phyloP scores from a whole-genome alignment of 2,113 vertebrate genomes.

The Pachycephala philippinensis region DNA sequence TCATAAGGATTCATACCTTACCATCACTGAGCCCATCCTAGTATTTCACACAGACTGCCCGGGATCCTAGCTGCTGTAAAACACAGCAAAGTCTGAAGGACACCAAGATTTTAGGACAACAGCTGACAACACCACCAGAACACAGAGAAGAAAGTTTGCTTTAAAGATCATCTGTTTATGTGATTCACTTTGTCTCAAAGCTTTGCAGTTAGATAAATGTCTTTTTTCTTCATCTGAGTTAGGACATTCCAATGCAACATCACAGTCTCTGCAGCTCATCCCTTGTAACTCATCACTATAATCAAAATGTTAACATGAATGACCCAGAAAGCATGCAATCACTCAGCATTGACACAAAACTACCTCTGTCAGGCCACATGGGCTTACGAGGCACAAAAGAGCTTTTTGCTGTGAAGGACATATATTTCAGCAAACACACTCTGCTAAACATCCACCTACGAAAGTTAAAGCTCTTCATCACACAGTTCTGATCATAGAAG shows the following conservation, averaged over 20 bases:
- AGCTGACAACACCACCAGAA: neutral
- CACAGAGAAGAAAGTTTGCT: neutral
- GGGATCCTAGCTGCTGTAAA: neutral
- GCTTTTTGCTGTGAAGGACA: slow-evolving; percentile 21
- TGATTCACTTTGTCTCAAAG: slow-evolving; percentile 36
- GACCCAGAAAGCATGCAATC: slow-evolving; percentile 39
- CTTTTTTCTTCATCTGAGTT: slow-evolving; percentile 38
- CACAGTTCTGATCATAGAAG: neutral
- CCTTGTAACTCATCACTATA: slow-evolving; percentile 54
- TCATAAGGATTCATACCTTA: neutral
- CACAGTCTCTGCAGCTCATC: slow-evolving; percentile 16
- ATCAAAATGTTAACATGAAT: slow-evolving; percentile 63
- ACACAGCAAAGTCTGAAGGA: slow-evolving; percentile 40
- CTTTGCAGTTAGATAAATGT: slow-evolving; percentile 32
- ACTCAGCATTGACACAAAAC: slow-evolving; percentile 26
- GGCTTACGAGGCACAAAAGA: slow-evolving; percentile 39
- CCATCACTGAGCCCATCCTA: neutral
- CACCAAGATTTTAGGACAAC: neutral
- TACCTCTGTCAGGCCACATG: slow-evolving; percentile 24
- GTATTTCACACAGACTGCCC: neutral
- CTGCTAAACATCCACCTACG: neutral
- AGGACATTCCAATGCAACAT: slow-evolving; percentile 19
- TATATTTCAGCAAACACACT: neutral
- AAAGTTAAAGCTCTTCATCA: slow-evolving; percentile 7
- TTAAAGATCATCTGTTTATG: slow-evolving; percentile 37